Evolutionary conservation across 2,888 invertebrate genomes (phyloP), one percentile per base, ranked within the genome.

Genomic region (Nemoura dubitans): DNA sequence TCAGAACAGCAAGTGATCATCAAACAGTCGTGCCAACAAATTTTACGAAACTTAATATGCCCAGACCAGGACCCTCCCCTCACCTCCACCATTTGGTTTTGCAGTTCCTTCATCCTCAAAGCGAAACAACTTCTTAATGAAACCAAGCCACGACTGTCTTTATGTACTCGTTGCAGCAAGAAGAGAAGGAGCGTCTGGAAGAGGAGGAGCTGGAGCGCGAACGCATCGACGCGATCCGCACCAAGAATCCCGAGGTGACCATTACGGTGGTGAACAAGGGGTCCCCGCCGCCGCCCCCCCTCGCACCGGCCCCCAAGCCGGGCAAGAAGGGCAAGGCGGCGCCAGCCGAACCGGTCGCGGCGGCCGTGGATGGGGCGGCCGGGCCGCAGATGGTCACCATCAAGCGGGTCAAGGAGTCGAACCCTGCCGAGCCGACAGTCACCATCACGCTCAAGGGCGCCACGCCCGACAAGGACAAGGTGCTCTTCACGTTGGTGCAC

Each of bases 401-500:
- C 87, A 94, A 95, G 87, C 92, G 95, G 84, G 94, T 95, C 0
- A 94, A 95, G 91, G 93, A 95, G 89, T 94, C 94, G 7, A 94
- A 94, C 89, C 93, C 92, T 88, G 93, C 94, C 0, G 95, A 95
- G 89, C 95, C 96, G 14, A 95, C 95, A 29, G 96, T 96, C 0
- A 96, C 96, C 0, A 96, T 96, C 84, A 96, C 96, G 0, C 92
- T 96, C 42, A 95, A 95, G 90, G 96, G 96, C 5, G 94, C 94
- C 86, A 95, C 95, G 0, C 95, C 95, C 0, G 95, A 95, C 87
- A 94, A 95, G 90, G 96, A 96, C 89, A 95, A 95, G 90, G 93
- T 96, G 43, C 92, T 96, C 0, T 96, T 95, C 90, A 96, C 95
- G 0, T 92, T 96, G 25, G 90, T 91, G 86, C 59, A 84, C 59